Evolutionary conservation across 2,797 vertebrate species (phyloP).

Genomic region (Pithecia hirsuta): DNA sequence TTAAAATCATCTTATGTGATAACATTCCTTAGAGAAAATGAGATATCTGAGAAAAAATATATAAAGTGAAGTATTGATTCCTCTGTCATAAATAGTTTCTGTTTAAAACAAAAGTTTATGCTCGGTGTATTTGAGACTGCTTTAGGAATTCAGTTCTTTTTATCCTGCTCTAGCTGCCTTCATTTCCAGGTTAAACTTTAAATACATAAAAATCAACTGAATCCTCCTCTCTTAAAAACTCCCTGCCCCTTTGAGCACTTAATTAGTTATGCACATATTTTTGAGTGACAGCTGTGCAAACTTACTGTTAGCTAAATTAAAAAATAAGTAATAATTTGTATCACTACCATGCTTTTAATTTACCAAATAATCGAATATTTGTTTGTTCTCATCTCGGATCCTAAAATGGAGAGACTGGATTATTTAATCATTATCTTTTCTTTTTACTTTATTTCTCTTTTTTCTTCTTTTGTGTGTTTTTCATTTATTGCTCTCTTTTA

Average conservation of each 20-base stretch:
- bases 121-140: background rate
- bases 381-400: background rate
- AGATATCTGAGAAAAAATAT: background rate
- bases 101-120: background rate
- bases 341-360: background rate
- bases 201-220: background rate
- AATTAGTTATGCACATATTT: conserved; percentile 42
- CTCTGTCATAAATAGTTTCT: background rate
- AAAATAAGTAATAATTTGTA: background rate
- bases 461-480: background rate
- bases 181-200: background rate
- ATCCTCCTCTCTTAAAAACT: background rate
- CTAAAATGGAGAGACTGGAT: background rate
- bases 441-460: background rate
- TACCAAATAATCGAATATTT: conserved; percentile 25
- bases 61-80: background rate
- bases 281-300: conserved; percentile 43
- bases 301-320: background rate
- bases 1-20: background rate
- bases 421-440: background rate
- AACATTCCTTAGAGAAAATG: background rate
- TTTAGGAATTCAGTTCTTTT: background rate
- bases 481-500: background rate
- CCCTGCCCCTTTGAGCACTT: background rate
- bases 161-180: background rate